phyloP scores from a whole-genome alignment of 2,888 invertebrate species.

The Brachypterus glaber region DNA sequence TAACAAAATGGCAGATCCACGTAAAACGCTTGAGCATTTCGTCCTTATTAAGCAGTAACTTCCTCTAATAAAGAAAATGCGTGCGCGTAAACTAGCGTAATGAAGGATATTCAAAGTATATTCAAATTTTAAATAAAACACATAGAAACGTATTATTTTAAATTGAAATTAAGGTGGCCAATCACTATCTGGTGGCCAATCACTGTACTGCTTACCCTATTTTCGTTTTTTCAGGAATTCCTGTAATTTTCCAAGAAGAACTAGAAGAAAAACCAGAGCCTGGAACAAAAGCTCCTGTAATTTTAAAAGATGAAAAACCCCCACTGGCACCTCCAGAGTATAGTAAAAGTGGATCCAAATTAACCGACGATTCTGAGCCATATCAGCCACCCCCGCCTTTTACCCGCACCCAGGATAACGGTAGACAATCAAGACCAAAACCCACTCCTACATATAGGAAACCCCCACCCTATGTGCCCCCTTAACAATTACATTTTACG shows the following conservation, averaged over 20 bases:
- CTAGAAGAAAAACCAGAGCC: constrained; percentile 86
- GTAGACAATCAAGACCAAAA: constrained; percentile 66
- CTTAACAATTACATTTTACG: constrained; percentile 56
- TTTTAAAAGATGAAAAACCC: constrained; percentile 90
- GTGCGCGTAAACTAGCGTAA: too few species aligned
- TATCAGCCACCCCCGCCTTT: constrained; percentile 89
- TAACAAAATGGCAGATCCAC: too few species aligned
- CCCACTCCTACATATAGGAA: constrained; percentile 87
- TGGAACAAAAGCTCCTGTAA: constrained; percentile 84
- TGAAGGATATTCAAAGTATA: too few species aligned
- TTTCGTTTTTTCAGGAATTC: constrained; percentile 49
- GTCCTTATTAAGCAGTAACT: too few species aligned
- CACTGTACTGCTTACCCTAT: too few species aligned
- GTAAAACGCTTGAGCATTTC: too few species aligned
- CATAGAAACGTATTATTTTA: too few species aligned
- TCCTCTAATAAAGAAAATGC: too few species aligned
- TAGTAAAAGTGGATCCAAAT: constrained; percentile 41
- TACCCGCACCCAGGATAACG: constrained; percentile 62
- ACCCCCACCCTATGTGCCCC: constrained; percentile 95
- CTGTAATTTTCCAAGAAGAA: constrained; percentile 89
- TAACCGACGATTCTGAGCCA: constrained; percentile 55
- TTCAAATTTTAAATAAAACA: background rate
- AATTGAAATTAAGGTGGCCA: too few species aligned
- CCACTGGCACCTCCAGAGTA: constrained; percentile 80
- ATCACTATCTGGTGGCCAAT: too few species aligned